phyloP scores from a whole-genome alignment of 37 sponge, comb jelly and placozoan genomes.

The Tethya wilhelma region DNA sequence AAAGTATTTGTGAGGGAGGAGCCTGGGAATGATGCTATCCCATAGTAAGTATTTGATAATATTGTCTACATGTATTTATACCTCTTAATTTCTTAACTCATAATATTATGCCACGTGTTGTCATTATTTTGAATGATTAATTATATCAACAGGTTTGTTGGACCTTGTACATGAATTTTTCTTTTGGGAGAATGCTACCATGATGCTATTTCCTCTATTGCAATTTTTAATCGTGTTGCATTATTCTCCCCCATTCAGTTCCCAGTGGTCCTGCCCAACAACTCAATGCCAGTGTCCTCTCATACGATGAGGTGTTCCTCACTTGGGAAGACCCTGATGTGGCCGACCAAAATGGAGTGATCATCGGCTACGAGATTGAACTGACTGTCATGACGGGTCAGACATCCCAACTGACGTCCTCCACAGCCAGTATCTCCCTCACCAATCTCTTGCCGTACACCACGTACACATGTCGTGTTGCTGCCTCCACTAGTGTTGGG shows the following conservation, averaged over 20 bases:
- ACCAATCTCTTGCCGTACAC: slow-evolving; percentile 1
- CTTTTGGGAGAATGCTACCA: too few relatives aligned
- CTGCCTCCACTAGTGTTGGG: slow-evolving; percentile 16
- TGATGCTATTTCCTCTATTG: too few relatives aligned
- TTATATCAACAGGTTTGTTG: too few relatives aligned
- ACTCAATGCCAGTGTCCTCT: background rate
- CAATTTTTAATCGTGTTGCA: too few relatives aligned
- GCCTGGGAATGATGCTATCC: too few relatives aligned
- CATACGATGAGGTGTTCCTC: background rate
- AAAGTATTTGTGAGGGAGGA: too few relatives aligned
- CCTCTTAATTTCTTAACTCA: too few relatives aligned
- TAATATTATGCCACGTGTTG: too few relatives aligned
- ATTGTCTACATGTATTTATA: too few relatives aligned
- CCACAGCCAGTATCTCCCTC: background rate
- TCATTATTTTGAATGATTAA: too few relatives aligned
- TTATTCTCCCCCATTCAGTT: background rate
- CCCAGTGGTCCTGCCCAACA: background rate
- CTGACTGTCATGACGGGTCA: background rate
- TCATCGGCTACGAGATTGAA: background rate
- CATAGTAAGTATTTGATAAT: too few relatives aligned
- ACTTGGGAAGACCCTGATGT: slow-evolving; percentile 26
- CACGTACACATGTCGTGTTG: background rate
- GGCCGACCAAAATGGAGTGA: slow-evolving; percentile 29
- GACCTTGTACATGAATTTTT: too few relatives aligned
- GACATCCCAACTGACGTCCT: background rate